Conservation (phyloP, 2,797 vertebrate species). For the Parauchenoglanis ngamensis region DNA sequence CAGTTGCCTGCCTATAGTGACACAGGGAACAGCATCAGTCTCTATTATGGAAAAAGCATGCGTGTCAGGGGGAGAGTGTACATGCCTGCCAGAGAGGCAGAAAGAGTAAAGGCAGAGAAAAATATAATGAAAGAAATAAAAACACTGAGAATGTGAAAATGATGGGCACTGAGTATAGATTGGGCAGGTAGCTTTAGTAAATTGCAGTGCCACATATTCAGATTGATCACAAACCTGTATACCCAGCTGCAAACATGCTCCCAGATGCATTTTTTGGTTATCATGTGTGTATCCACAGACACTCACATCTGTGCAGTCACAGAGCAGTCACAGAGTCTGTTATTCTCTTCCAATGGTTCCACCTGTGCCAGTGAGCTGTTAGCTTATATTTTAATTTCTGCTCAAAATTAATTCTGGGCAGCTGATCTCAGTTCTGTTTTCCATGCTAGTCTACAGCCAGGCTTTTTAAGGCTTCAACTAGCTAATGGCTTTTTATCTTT, state of each 20-base stretch:
- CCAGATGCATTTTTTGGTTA: constrained; percentile 39
- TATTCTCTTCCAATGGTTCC: constrained; percentile 16
- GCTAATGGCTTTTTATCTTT: constrained; percentile 26
- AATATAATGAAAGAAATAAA: not conserved
- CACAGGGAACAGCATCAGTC: constrained; percentile 74
- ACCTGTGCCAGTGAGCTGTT: constrained; percentile 19
- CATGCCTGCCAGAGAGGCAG: not conserved
- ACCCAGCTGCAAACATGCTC: constrained; percentile 29
- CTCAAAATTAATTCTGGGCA: constrained; percentile 17
- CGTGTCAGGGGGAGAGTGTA: not conserved
- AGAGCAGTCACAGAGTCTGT: constrained; percentile 24
- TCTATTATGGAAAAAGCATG: constrained; percentile 74
- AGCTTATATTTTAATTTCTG: constrained; percentile 17
- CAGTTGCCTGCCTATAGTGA: constrained; percentile 67
- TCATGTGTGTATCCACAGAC: constrained; percentile 6
- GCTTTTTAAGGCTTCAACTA: constrained; percentile 4
- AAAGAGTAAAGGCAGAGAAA: not conserved
- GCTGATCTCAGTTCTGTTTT: constrained; percentile 40
- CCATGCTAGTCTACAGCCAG: constrained; percentile 26
- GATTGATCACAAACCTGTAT: constrained; percentile 29
- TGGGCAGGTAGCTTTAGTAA: constrained; percentile 38
- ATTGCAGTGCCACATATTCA: constrained; percentile 38
- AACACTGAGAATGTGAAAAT: constrained; percentile 2
- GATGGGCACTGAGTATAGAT: constrained; percentile 16
- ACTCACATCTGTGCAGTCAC: constrained; percentile 24